phyloP scores from a whole-genome alignment of 1,140 invertebrate genomes.

The Portunus trituberculatus region DNA sequence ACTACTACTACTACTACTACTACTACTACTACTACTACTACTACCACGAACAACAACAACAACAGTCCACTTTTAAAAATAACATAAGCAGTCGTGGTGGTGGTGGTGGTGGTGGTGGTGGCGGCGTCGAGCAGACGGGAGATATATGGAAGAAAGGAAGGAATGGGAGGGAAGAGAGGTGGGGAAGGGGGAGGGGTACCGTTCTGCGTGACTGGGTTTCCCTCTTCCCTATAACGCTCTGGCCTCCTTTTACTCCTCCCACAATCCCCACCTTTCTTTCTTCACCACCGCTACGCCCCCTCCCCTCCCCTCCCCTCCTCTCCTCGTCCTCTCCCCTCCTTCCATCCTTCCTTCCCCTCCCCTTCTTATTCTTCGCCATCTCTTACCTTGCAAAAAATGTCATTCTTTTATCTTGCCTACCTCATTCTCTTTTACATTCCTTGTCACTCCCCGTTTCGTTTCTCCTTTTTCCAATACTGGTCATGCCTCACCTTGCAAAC shows the following conservation, averaged over 20 bases:
- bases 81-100: too few relatives aligned
- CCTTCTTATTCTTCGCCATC: background rate
- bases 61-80: background rate
- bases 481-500: background rate
- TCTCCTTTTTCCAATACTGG: background rate
- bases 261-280: background rate
- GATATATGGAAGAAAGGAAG: too few relatives aligned
- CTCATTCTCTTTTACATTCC: background rate
- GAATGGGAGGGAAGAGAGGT: background rate
- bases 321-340: background rate
- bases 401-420: background rate
- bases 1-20: slow-evolving; percentile 50
- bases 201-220: background rate
- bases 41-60: slow-evolving; percentile 29
- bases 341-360: background rate
- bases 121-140: too few relatives aligned
- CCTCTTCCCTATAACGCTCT: background rate
- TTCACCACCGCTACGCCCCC: background rate
- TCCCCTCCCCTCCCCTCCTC: background rate
- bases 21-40: slow-evolving; percentile 48
- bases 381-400: background rate
- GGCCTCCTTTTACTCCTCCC: too few relatives aligned
- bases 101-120: background rate
- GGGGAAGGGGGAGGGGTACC: background rate
- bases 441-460: background rate